These are phyloP conservation scores for Heliconius nattereri DNA, from an alignment of 1,140 invertebrate species.

Conservation along the genomic window DNA sequence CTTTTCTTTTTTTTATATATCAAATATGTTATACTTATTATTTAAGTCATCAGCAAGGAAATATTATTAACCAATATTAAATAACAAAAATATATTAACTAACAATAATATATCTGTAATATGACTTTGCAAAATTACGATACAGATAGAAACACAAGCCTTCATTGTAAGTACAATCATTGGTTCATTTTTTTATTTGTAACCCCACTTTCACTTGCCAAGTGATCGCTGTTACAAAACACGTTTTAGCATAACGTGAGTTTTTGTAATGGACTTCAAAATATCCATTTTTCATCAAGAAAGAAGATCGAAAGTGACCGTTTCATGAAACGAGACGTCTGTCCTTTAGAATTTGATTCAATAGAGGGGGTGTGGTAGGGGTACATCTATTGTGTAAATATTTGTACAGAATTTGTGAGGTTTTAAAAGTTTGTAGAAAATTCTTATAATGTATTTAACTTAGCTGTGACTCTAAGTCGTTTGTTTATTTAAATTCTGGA, in stretches of 20 bases:
- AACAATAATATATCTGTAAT: not conserved
- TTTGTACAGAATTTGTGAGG: not conserved
- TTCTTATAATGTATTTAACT: not conserved
- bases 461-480: not conserved
- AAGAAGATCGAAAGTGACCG: slow-evolving; percentile 53
- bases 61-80: not conserved
- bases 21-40: no score
- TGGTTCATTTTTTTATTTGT: slow-evolving; percentile 20
- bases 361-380: not conserved
- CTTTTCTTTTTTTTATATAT: no score
- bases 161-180: slow-evolving; percentile 14
- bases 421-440: not conserved
- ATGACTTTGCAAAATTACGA: slow-evolving; percentile 24
- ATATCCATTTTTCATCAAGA: slow-evolving; percentile 53
- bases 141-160: slow-evolving; percentile 15
- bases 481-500: no score
- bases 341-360: not conserved
- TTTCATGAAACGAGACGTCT: not conserved
- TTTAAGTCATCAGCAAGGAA: not conserved
- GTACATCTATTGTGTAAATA: not conserved
- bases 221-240: slow-evolving; percentile 33
- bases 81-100: not conserved
- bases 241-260: slow-evolving; percentile 23
- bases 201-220: slow-evolving; percentile 51
- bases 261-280: slow-evolving; percentile 35